phyloP scores from a whole-genome alignment of 1,140 invertebrate species.

The Chrysomallon squamiferum region DNA sequence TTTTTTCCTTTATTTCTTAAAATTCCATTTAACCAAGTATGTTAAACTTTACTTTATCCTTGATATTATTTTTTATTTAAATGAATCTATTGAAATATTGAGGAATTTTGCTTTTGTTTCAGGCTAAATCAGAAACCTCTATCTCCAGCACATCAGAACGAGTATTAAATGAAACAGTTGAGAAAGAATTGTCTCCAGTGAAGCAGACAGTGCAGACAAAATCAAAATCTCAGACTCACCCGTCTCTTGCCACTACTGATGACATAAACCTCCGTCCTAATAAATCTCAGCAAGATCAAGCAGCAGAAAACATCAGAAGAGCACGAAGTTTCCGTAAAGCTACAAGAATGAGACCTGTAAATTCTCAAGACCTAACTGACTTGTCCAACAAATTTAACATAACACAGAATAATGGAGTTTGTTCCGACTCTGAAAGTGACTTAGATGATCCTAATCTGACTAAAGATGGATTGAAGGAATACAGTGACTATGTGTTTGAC shows the following conservation, averaged over 20 bases:
- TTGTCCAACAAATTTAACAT: not conserved
- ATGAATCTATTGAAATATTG: no score
- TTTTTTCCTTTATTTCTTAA: no score
- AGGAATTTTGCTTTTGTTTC: no score
- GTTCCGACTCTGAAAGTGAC: not conserved
- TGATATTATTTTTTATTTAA: no score
- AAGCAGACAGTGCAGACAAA: not conserved
- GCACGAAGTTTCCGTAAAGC: constrained; percentile 39
- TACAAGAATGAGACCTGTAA: constrained; percentile 28
- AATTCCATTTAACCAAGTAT: no score
- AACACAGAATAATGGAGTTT: not conserved
- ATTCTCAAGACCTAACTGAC: constrained; percentile 17
- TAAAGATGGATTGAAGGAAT: constrained; percentile 6
- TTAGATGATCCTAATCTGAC: constrained; percentile 8
- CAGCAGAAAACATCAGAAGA: constrained; percentile 11
- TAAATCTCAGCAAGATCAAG: not conserved
- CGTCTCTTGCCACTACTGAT: not conserved
- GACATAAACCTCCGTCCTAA: not conserved
- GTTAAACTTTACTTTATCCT: no score
- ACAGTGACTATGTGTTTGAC: constrained; percentile 4
- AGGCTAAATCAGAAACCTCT: no score
- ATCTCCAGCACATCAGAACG: no score
- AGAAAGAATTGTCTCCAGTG: no score
- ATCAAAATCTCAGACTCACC: not conserved
- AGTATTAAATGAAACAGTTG: no score